phyloP scores from a whole-genome alignment of 2,797 vertebrate genomes.

The Mus spretus region DNA sequence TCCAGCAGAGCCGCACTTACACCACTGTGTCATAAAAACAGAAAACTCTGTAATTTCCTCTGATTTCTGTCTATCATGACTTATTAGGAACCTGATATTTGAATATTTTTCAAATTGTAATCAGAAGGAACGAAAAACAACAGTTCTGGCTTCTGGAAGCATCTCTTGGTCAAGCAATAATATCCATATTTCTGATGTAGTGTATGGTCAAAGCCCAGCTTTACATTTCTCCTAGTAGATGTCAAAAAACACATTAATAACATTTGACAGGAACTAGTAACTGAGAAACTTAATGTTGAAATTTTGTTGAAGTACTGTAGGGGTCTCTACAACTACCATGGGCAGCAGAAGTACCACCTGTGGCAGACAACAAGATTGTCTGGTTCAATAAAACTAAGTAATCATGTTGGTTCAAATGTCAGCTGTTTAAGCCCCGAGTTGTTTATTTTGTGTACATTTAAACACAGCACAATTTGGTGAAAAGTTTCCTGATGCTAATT shows the following conservation, averaged over 20 bases:
- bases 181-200: not conserved
- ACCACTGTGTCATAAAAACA: conserved; percentile 9
- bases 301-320: not conserved
- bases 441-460: not conserved
- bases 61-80: conserved; percentile 75
- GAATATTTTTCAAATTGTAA: conserved; percentile 72
- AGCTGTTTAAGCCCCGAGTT: not conserved
- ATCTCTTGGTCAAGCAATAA: not conserved
- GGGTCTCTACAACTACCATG: not conserved
- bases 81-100: conserved; percentile 72
- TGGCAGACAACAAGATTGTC: not conserved
- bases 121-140: not conserved
- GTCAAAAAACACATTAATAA: not conserved
- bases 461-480: not conserved
- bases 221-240: not conserved
- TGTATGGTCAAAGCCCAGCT: not conserved
- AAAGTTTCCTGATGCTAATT: not conserved
- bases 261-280: not conserved
- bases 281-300: not conserved
- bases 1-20: conserved; percentile 44
- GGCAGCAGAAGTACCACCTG: too few species aligned
- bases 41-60: conserved; percentile 71
- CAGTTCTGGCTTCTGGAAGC: not conserved
- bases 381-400: not conserved
- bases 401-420: not conserved